phyloP scores from a whole-genome alignment of 1,140 invertebrate species.

The Zaprionus taronus region DNA sequence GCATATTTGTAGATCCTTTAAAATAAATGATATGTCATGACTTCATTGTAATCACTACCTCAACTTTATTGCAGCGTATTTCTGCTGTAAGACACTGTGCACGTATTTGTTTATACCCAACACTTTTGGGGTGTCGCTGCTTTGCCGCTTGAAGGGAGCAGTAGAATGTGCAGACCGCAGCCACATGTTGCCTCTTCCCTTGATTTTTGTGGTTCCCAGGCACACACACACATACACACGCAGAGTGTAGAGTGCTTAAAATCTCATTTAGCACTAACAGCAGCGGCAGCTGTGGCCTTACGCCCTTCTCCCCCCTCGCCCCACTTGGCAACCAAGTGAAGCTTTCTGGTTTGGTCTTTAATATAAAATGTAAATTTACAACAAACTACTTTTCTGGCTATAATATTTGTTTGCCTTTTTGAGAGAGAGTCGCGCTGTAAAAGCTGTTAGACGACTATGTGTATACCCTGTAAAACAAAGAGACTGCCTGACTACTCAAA shows the following conservation, averaged over 20 bases:
- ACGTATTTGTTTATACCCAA: not conserved
- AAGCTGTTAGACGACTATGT: not conserved
- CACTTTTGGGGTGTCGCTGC: not conserved
- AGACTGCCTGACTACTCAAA: not conserved
- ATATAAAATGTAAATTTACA: conserved; percentile 79
- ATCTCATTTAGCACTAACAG: conserved; percentile 65
- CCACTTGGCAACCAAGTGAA: not conserved
- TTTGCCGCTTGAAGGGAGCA: not conserved
- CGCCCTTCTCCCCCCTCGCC: not conserved
- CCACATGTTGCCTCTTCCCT: conserved; percentile 66
- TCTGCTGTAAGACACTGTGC: not conserved
- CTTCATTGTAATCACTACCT: too few relatives aligned
- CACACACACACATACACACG: conserved; percentile 15
- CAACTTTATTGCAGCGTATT: too few relatives aligned
- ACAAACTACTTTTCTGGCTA: conserved; percentile 62
- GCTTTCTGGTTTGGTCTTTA: conserved; percentile 41
- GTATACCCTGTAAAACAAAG: not conserved
- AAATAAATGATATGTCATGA: too few relatives aligned
- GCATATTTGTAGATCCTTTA: too few relatives aligned
- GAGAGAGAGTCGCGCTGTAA: not conserved
- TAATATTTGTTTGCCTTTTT: conserved; percentile 25
- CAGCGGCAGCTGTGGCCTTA: conserved; percentile 42
- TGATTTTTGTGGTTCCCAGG: conserved; percentile 64
- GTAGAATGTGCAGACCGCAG: conserved; percentile 21
- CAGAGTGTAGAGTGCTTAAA: conserved; percentile 57